These are phyloP conservation scores for Chrysodeixis includens DNA, from an alignment of 2,888 invertebrate species.

Conservation along the genomic window DNA sequence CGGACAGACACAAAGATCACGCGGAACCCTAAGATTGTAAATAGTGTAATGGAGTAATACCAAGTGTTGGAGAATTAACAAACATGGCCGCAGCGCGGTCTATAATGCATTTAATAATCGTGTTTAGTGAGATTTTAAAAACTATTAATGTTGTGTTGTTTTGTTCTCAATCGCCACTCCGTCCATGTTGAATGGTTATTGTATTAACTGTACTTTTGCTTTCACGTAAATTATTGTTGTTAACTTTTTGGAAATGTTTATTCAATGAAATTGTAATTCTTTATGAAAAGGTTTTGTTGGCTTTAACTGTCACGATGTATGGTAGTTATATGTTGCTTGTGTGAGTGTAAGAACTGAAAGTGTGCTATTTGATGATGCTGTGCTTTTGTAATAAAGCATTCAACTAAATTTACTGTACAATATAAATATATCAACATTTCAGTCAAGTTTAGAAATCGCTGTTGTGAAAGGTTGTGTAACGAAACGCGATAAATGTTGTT, in stretches of 20 bases:
- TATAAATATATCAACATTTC: not conserved
- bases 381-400: constrained; percentile 3
- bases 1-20: constrained; percentile 22
- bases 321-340: not conserved
- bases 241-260: constrained; percentile 31
- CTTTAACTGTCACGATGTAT: constrained; percentile 4
- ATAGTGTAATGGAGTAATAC: constrained; percentile 33
- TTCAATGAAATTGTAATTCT: constrained; percentile 14
- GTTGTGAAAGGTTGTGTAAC: not conserved
- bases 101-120: constrained; percentile 79
- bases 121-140: constrained; percentile 72
- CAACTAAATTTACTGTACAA: not conserved
- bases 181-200: constrained; percentile 65
- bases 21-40: constrained; percentile 39
- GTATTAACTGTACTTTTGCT: constrained; percentile 56
- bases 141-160: constrained; percentile 58
- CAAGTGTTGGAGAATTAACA: constrained; percentile 54
- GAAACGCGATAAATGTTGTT: constrained; percentile 26
- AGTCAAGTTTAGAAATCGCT: not conserved
- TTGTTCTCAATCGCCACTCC: constrained; percentile 68
- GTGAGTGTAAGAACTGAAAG: not conserved
- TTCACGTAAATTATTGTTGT: constrained; percentile 55
- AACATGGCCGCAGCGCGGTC: constrained; percentile 60
- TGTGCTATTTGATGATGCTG: not conserved
- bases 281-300: constrained; percentile 11